Evolutionary conservation across 2,797 vertebrate genomes (phyloP), one percentile per base, ranked within the genome.

Genomic region (Spheniscus humboldti): DNA sequence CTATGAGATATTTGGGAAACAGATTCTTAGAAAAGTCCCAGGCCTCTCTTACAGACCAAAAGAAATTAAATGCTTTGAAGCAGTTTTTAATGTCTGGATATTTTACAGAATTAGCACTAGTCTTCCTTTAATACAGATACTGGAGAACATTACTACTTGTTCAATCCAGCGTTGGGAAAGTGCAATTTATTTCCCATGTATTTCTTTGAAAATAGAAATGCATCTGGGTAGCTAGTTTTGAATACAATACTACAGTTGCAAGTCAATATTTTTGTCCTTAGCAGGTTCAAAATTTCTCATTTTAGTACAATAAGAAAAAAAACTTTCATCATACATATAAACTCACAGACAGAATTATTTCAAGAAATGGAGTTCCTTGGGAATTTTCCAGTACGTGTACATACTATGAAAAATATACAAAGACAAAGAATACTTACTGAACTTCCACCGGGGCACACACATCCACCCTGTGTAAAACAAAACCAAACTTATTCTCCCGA

Each of bases 381-480:
- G n/a, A 88, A 39, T 80, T 82, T 80, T 80, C 18, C 17, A 75
- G 11, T 72, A 16, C 57, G 24, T 28, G 7, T 60, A 64, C n/a
- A 33, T 41, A 31, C 53, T 57, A 66, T 28, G 41, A 62, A 68
- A 94, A 86, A 60, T 45, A 64, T 13, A 91, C n/a, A 86, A 90
- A 91, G 57, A 64, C 71, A 89, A 90, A 35, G 47, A 84, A 55
- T 91, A 96, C 96, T 96, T 92, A 97, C 96, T 48, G 91, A 8
- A 52, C 45, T 78, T 90, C 96, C 96, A 94, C 91, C 82, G 4
- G 96, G 96, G 74, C 96, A 96, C 82, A 96, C 87, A 78, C 96
- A 97, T 93, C 96, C 96, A 90, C 94, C 95, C 96, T 97, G 93
- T 48, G 78, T 64, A 94, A 96, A 82, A 94, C 62, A 96, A 45